These are phyloP conservation scores for Pristionchus pacificus DNA, from an alignment of 1,140 invertebrate species.

Conservation along the genomic window DNA sequence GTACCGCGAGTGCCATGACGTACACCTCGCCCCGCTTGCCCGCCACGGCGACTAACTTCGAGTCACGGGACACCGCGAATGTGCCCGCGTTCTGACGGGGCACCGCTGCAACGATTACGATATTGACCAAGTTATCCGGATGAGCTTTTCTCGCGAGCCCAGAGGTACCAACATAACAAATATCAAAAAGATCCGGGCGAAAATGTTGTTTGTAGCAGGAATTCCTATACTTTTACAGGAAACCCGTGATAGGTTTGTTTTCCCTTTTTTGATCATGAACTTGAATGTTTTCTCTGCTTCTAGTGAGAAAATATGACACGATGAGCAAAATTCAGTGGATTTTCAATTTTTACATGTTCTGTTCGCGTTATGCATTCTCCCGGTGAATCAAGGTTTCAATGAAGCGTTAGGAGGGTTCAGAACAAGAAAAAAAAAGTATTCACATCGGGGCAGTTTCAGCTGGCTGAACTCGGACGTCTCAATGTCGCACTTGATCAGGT, in stretches of 20 bases:
- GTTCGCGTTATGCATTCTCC: no score
- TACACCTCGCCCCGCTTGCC: background rate
- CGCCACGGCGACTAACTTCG: background rate
- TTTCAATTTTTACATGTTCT: no score
- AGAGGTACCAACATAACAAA: background rate
- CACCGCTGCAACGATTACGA: background rate
- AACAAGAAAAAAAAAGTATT: background rate
- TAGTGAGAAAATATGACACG: background rate
- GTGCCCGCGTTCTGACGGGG: background rate
- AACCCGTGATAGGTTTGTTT: no score
- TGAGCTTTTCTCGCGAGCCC: slow-evolving; percentile 3
- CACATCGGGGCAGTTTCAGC: background rate
- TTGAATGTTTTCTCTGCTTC: background rate
- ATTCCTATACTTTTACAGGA: background rate
- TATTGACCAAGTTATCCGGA: background rate
- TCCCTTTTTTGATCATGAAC: background rate
- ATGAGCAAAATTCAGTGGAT: no score
- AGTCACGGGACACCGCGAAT: background rate
- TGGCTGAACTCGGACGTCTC: background rate
- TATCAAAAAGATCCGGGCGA: background rate
- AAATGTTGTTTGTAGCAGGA: background rate
- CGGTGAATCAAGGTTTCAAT: background rate
- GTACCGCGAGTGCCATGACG: background rate
- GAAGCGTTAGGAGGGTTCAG: background rate
- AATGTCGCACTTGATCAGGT: slow-evolving; percentile 4